Base-by-base conservation (phyloP, 2,888 invertebrate species). In the Lycocerus yunnanus region DNA sequence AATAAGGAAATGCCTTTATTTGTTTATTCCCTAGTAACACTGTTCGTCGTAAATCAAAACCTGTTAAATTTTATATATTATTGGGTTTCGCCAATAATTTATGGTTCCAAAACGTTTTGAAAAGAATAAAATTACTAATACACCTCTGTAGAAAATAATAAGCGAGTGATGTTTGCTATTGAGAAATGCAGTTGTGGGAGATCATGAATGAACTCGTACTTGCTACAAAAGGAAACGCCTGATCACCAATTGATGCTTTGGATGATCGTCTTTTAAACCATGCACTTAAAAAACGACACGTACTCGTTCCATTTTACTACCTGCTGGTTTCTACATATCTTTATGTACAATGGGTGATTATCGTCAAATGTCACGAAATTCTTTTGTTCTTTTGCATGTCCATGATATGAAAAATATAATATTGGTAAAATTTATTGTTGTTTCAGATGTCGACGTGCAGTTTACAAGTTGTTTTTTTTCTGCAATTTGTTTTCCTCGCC, bases 391-490 rank as follows among this genome's bases (percentile, higher is more conserved):
- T 66, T 66, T 66, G 20, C 24, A n/a, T 43, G 43, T n/a, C n/a
- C n/a, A n/a, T n/a, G n/a, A n/a, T n/a, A 6, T 43, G n/a, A 43
- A 43, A 43, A 43, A 43, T 43, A n/a, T 43, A n/a, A 43, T 43
- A 69, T 74, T 72, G 16, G 21, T 60, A 72, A 20, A 13, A 4
- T 65, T 58, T 68, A 73, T 74, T 74, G 71, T 78, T 73, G 70
- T 81, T 81, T 18, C 80, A 81, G 81, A 81, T 82, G 80, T 72
- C 74, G 71, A 66, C 77, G 27, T 66, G 71, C 65, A 71, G 71
- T 69, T 70, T 76, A 66, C 69, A 74, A 61, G 74, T 77, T 58
- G 68, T 76, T 61, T 66, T 69, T 13, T 69, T 79, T 6, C 71
- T 79, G 9, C 76, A 76, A 58, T 74, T 75, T 8, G 71, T 74